A percentile compares a stretch with the other conserved stretches of the same genome.
phyloP scores from a whole-genome alignment of 2,888 invertebrate genomes.

The Drosophila macrospina region DNA sequence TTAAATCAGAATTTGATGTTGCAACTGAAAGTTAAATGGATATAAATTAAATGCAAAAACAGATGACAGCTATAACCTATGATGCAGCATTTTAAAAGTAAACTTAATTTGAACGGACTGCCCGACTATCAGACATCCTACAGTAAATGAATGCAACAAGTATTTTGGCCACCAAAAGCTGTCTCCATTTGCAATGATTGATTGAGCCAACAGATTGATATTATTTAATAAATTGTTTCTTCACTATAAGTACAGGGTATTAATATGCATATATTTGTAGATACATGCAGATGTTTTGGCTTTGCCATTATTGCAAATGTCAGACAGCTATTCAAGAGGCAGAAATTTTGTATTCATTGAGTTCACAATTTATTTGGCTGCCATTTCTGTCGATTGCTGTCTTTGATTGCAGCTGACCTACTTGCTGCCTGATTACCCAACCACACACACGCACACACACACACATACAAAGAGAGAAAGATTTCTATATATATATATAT shows the following conservation, averaged over 20 bases:
- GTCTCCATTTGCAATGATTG: too few relatives aligned
- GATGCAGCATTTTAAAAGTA: not conserved
- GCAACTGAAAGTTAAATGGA: not conserved
- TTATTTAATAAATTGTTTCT: too few relatives aligned
- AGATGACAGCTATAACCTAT: not conserved
- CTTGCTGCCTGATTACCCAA: conserved; percentile 77
- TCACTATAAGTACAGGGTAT: not conserved
- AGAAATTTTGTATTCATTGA: conserved; percentile 46
- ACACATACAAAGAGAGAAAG: conserved; percentile 7
- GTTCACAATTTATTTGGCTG: conserved; percentile 66
- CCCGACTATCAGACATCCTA: not conserved
- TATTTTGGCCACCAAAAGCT: too few relatives aligned
- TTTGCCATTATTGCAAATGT: conserved; percentile 27
- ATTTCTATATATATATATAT: conserved; percentile 5
- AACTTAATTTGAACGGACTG: not conserved
- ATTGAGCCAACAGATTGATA: too few relatives aligned
- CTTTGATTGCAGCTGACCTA: conserved; percentile 79
- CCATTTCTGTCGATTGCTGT: conserved; percentile 66
- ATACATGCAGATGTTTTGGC: not conserved
- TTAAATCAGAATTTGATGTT: not conserved
- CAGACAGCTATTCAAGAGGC: conserved; percentile 33
- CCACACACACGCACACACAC: conserved; percentile 23
- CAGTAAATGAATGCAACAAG: too few relatives aligned
- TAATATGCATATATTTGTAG: not conserved
- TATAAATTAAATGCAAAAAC: not conserved